Conservation (phyloP, 2,113 vertebrate genomes). For the Cyphomyrus plagiostoma region DNA sequence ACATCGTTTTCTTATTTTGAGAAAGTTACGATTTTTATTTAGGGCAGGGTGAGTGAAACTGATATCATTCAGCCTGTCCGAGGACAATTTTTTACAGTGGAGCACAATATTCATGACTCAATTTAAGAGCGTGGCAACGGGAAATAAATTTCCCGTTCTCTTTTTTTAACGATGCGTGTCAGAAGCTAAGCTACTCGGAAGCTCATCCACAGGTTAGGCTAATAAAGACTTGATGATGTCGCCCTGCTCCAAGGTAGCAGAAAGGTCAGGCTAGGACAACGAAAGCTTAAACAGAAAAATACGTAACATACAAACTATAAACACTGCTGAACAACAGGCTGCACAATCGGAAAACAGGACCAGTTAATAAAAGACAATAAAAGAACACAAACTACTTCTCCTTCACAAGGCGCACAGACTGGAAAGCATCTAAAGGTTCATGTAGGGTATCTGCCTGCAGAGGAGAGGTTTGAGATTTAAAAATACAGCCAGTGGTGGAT, state of each 20-base stretch:
- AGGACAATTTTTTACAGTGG: background rate
- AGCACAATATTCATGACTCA: background rate
- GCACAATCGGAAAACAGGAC: background rate
- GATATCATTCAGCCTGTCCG: background rate
- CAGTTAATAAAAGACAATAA: background rate
- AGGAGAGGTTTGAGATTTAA: background rate
- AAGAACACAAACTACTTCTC: background rate
- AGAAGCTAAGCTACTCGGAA: background rate
- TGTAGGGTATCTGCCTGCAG: background rate
- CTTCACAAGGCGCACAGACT: background rate
- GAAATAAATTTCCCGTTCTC: background rate
- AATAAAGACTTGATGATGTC: background rate
- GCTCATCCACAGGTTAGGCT: background rate
- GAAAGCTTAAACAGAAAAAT: background rate
- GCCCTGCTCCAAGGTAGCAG: background rate
- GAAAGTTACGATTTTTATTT: background rate
- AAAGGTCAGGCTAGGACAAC: background rate
- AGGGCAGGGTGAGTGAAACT: background rate
- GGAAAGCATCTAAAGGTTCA: background rate
- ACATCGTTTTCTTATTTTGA: background rate
- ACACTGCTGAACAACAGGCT: background rate
- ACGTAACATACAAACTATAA: background rate
- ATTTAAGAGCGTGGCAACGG: background rate
- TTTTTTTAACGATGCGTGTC: background rate
- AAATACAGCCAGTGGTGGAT: background rate